Evolutionary conservation across 2,888 invertebrate genomes (phyloP), one percentile per base, ranked within the genome.

Genomic region (Drosophila subquinaria): DNA sequence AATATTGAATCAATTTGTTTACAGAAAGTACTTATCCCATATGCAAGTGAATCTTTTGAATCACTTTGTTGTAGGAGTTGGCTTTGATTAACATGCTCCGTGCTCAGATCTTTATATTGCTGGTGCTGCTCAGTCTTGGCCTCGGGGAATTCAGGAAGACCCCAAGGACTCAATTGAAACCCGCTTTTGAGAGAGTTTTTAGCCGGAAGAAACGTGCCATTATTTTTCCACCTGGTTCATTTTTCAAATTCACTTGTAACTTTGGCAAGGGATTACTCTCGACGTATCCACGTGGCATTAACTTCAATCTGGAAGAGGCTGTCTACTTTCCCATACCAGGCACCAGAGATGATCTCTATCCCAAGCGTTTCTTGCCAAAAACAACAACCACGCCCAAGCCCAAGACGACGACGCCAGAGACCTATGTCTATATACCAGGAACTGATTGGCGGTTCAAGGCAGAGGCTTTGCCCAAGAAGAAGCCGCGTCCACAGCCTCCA

Each of bases 301-400:
- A 50, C 42, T 88, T 92, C 15, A 73, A 67, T 9, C 36, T 91
- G 35, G 92, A 92, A 65, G 78, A 85, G 13, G 91, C 92, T 17
- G 23, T 84, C 2, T 92, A 92, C 38, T 92, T 87, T 76, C 91
- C 92, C 3, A 76, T 89, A 42, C 90, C 90, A 0, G 80, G 88
- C 9, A 77, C 68, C 0, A 60, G 90, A 9, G 80, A 85, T 13
- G 92, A 92, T 74, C 74, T 92, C 3, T 85, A 91, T 60, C 92
- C 92, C 3, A 91, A 91, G 43, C 78, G 82, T 11, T 83, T 88
- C 10, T 40, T 87, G 15, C 69, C 78, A 13, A 82, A 79, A 15
- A 87, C 78, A 5, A 85, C 90, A 17, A 87, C 88, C 1, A 83
- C 90, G 17, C 71, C 79, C 0, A 81, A 81, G 10, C 73, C 84